Base-by-base conservation (phyloP, 2,888 invertebrate genomes). In the Lasioglossum malachurum region DNA sequence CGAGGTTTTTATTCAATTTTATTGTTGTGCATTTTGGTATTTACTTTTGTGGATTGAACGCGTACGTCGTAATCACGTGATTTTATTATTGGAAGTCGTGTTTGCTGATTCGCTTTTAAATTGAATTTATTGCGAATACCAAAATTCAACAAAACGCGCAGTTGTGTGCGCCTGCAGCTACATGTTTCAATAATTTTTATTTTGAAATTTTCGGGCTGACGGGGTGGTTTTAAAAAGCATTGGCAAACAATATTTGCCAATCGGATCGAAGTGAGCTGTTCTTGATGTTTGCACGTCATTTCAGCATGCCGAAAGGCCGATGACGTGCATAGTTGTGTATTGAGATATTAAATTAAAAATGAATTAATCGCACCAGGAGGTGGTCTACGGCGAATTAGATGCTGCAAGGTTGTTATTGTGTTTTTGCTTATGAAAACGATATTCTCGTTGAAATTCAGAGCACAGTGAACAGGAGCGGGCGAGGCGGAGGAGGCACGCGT, bases 391-490 rank as follows among this genome's bases (percentile, higher is more conserved):
- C 71, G 27, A 82, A 84, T 84, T 78, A 82, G n/a, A 78, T 49
- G 77, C 60, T 23, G 69, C 5, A 41, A 60, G 60, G 78, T 38
- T 69, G 74, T 75, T 82, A 69, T 57, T 78, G 74, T 71, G 84
- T 82, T 78, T 78, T 78, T 78, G 60, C 49, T 46, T 41, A 75
- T 46, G 82, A 49, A 75, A 80, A 71, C 75, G 31, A 16, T 38
- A 69, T 41, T 71, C 78, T 75, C 78, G 84, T 84, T 77, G 75
- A 64, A 75, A 78, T 82, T 82, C 84, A 71, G 78, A 78, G 74
- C 38, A 73, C 57, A 69, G 82, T 57, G 81, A 81, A 41, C 69
- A 69, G 38, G 23, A 2, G 35, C 82, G n/a, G 41, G 53, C 46
- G 74, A 71, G 80, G 31, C 38, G 76, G 53, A 35, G 80, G 16